Base-by-base conservation (phyloP, 2,113 vertebrate genomes). In the Myiopsitta monachus region DNA sequence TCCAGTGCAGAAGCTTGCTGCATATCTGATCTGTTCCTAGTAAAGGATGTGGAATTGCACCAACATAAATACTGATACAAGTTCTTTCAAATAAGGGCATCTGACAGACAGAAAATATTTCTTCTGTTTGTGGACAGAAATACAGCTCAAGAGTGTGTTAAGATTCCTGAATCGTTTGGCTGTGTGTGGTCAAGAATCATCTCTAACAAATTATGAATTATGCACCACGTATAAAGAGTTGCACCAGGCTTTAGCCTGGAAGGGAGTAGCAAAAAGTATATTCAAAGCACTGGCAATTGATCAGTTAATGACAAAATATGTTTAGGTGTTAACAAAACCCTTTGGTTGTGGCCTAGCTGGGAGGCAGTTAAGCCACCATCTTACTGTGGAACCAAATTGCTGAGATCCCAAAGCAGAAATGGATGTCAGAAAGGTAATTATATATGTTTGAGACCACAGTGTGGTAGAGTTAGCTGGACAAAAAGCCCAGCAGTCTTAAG, bases 1-100 rank as follows among this genome's bases (percentile, higher is more conserved):
- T 95, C 93, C 93, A 97, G 47, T 3, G 2, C 57, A 76, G 91
- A 96, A 95, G 83, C 75, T 97, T 95, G 22, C 39, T 96, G 44
- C 66, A 67, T 67, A 94, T 88, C 76, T 95, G 83, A 83, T 47
- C 33, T 73, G 30, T 81, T 94, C 47, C 83, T 95, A 76, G 64
- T 62, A 78, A 62, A 93, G 43, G 83, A 81, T 41, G 23, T 93
- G 73, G 90, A 88, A 59, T 72, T 22, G 22, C 69, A 88, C 76
- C 83, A 90, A 78, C 52, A 44, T 57, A 94, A 96, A 92, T 75
- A 87, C 51, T 41, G 38, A 81, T 84, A 64, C 36, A 81, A 88
- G 15, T 81, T 88, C 76, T 94, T 66, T 96, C 83, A 82, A 84
- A 84, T 94, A 88, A 88, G 88, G 68, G 14, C 47, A 90, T 76